Percentiles rank a stretch among this genome's conserved stretches.
Evolutionary conservation across 2,113 vertebrate species (phyloP).

Genomic region (Ibidorhyncha struthersii): DNA sequence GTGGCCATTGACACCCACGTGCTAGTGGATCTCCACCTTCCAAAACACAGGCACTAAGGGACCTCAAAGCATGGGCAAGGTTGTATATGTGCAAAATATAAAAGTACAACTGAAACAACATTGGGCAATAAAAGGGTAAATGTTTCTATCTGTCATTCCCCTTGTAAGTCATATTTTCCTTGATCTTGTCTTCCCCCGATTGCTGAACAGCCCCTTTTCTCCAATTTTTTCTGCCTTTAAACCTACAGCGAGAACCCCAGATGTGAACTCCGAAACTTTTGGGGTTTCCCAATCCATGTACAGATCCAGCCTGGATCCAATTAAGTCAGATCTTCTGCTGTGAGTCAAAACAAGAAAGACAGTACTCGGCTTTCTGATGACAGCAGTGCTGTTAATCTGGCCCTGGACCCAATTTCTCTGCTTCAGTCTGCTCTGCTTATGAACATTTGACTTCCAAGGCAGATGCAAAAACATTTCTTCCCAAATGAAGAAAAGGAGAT

Average conservation of each 20-base stretch:
- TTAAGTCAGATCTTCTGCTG: background rate
- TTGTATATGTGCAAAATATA: background rate
- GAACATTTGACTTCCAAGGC: background rate
- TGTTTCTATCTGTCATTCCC: background rate
- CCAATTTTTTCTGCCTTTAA: background rate
- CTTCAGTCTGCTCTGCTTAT: background rate
- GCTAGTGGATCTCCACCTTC: background rate
- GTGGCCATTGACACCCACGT: fast-evolving
- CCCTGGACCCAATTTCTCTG: background rate
- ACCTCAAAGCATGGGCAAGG: fast-evolving
- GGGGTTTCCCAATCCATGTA: background rate
- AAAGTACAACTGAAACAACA: background rate
- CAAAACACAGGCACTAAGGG: background rate
- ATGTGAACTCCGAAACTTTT: background rate
- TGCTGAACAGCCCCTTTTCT: background rate
- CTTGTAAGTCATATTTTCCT: background rate
- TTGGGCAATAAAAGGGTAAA: background rate
- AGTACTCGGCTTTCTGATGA: background rate
- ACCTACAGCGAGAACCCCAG: background rate
- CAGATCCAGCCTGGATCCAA: background rate
- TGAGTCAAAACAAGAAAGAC: background rate
- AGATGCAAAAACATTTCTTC: background rate
- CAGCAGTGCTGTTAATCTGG: background rate
- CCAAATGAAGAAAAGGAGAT: background rate
- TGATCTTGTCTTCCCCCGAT: fast-evolving